phyloP scores from a whole-genome alignment of 2,113 vertebrate species.

The Charadrius vociferus region DNA sequence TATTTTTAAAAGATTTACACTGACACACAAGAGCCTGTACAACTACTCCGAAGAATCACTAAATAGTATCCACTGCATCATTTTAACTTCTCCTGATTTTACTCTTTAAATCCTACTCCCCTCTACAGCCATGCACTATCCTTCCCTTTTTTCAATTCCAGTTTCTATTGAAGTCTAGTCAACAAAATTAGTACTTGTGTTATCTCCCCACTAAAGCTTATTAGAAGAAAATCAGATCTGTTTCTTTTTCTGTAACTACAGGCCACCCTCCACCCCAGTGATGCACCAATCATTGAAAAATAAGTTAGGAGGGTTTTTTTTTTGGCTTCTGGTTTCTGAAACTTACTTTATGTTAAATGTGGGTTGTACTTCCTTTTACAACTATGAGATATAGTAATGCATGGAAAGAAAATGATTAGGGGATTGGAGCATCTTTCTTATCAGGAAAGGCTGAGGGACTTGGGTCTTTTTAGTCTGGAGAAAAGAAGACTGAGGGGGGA shows the following conservation, averaged over 20 bases:
- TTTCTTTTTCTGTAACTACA: not conserved
- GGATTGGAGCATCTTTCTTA: no score
- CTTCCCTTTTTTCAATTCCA: not conserved
- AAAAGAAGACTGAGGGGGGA: no score
- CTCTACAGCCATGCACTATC: not conserved
- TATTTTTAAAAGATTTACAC: not conserved
- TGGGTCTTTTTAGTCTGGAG: no score
- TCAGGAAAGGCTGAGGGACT: no score
- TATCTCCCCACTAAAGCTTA: not conserved
- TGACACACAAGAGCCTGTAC: not conserved
- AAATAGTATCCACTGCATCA: not conserved
- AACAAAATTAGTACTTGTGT: not conserved
- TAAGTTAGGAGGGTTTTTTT: not conserved
- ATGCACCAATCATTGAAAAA: not conserved
- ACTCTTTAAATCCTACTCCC: not conserved
- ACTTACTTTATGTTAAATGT: slow-evolving; percentile 17
- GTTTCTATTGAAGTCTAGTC: not conserved
- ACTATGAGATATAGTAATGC: not conserved
- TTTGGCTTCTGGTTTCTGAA: not conserved
- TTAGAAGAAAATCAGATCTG: not conserved
- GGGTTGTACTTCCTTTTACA: not conserved
- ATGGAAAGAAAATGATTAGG: not conserved
- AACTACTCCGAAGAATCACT: not conserved
- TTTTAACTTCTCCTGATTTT: not conserved
- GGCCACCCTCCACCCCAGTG: not conserved